These are phyloP conservation scores for Platycnemis pennipes DNA, from an alignment of 2,888 invertebrate species.

Conservation along the genomic window DNA sequence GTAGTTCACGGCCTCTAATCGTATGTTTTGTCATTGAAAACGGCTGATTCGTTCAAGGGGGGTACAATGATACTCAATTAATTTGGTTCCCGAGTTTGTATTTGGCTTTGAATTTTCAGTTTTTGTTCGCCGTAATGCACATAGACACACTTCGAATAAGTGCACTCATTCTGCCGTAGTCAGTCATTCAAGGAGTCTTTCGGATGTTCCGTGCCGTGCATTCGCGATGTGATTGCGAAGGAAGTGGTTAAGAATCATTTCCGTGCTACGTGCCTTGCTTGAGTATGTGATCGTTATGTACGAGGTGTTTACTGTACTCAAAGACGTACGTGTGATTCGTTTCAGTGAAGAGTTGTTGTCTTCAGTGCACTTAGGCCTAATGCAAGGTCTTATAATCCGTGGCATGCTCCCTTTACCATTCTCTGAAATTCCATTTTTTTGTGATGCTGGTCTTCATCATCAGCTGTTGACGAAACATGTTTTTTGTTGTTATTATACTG, in stretches of 20 bases:
- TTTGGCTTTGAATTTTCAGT: neutral
- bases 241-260: conserved; percentile 65
- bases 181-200: neutral
- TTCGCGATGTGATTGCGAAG: conserved; percentile 44
- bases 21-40: neutral
- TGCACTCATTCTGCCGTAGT: neutral
- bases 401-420: too few species aligned
- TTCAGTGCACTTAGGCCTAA: neutral
- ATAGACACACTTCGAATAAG: neutral
- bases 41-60: neutral
- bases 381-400: too few species aligned
- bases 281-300: neutral
- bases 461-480: too few species aligned
- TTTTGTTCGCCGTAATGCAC: neutral
- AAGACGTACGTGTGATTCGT: neutral
- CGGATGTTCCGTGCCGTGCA: conserved; percentile 46
- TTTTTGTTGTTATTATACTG: too few species aligned
- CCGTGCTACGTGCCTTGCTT: conserved; percentile 34
- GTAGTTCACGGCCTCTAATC: neutral
- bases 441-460: too few species aligned
- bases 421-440: too few species aligned
- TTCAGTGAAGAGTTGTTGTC: conserved; percentile 24
- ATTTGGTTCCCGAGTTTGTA: neutral
- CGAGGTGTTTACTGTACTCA: conserved; percentile 7
- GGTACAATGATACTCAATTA: neutral